Conservation (phyloP, 2,797 vertebrate species). For the Malacoraja senta region DNA sequence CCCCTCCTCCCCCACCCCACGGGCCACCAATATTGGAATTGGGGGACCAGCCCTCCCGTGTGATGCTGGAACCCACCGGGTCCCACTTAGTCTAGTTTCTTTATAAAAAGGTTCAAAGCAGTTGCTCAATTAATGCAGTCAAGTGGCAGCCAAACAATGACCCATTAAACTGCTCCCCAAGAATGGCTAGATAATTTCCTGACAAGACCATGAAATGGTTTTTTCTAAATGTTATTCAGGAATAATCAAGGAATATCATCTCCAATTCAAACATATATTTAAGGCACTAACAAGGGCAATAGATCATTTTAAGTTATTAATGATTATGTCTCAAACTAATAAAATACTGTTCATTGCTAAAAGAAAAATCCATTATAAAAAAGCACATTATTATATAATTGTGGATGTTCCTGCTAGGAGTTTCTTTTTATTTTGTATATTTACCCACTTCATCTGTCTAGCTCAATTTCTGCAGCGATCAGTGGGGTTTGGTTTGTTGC, state of each 20-base stretch:
- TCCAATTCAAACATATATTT: neutral
- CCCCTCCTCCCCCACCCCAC: too few species aligned
- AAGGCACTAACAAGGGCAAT: too few species aligned
- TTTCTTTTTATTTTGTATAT: neutral
- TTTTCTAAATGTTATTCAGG: neutral
- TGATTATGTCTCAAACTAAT: too few species aligned
- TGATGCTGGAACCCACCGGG: too few species aligned
- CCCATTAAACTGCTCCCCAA: neutral
- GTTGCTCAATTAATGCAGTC: neutral
- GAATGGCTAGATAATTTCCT: neutral
- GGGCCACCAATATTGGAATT: too few species aligned
- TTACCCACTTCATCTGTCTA: neutral
- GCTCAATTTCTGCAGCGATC: neutral
- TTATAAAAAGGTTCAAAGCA: too few species aligned
- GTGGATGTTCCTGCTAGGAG: neutral
- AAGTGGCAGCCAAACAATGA: neutral
- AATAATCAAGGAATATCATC: neutral
- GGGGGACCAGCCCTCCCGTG: too few species aligned
- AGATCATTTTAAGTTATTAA: too few species aligned
- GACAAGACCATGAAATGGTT: neutral
- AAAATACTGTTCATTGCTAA: neutral
- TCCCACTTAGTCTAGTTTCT: too few species aligned
- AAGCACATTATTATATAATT: neutral
- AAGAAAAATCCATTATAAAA: neutral
- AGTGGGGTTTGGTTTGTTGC: neutral